Conservation (phyloP, 2,797 vertebrate genomes). For the Molossus molossus region DNA sequence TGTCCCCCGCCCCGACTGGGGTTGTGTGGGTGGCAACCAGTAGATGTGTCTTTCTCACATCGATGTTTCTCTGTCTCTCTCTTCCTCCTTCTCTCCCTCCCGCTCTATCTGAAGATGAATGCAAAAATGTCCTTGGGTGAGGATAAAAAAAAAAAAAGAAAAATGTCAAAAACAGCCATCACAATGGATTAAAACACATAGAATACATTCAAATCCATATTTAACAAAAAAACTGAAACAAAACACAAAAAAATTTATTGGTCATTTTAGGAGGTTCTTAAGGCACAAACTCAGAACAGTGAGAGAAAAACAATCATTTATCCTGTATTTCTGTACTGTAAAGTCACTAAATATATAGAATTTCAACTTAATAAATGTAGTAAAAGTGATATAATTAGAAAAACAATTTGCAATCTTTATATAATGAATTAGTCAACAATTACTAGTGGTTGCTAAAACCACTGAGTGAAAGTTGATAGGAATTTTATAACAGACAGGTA, state of each 20-base stretch:
- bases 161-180: not conserved
- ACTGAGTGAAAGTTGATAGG: not conserved
- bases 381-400: not conserved
- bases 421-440: not conserved
- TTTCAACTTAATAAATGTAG: slow-evolving; percentile 41
- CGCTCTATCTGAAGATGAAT: no score
- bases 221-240: not conserved
- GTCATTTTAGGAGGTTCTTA: not conserved
- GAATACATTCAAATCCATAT: slow-evolving; percentile 2
- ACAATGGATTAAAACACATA: not conserved
- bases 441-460: not conserved
- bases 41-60: no score
- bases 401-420: not conserved
- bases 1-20: no score
- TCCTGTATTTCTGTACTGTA: slow-evolving; percentile 39
- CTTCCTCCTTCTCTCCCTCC: no score
- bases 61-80: no score
- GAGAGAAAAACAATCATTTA: not conserved
- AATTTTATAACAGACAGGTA: not conserved
- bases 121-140: no score
- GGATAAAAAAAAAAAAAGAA: no score
- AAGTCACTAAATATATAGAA: slow-evolving; percentile 6
- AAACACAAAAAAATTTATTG: not conserved
- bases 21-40: no score
- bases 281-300: not conserved